Conservation (phyloP, 2,113 vertebrate species). For the Lepus europaeus region DNA sequence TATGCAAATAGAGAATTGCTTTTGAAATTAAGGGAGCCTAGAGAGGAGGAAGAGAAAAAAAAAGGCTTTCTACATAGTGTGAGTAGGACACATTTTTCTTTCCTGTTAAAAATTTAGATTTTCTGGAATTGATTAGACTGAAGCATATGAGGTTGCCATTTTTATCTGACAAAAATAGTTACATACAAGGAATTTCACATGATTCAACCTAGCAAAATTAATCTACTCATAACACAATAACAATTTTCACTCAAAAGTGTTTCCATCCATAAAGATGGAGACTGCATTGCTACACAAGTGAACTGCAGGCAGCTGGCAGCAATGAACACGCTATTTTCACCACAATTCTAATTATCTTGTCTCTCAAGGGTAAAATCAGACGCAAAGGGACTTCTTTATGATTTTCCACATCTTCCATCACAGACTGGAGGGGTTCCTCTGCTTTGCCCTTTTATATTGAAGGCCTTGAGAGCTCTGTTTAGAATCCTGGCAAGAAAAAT, state of each 20-base stretch:
- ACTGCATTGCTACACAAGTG: background rate
- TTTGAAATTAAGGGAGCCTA: background rate
- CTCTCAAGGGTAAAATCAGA: constrained; percentile 36
- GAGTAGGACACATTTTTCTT: background rate
- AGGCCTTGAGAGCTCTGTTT: background rate
- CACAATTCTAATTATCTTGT: background rate
- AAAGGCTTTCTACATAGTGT: background rate
- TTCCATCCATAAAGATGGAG: background rate
- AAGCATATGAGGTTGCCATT: background rate
- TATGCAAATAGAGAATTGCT: background rate
- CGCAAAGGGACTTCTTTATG: background rate
- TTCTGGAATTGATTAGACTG: background rate
- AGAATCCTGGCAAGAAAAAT: background rate
- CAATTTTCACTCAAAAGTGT: background rate
- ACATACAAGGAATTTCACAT: background rate
- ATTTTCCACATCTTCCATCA: background rate
- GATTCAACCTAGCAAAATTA: background rate
- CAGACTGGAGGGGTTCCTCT: background rate
- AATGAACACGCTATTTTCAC: background rate
- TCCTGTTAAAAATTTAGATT: constrained; percentile 23
- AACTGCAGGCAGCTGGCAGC: background rate
- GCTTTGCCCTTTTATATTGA: background rate
- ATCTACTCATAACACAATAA: background rate
- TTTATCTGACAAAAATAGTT: background rate
- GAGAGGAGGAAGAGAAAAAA: background rate